These are phyloP conservation scores for Solenodon paradoxus DNA, from an alignment of 2,113 vertebrate species.

Conservation along the genomic window DNA sequence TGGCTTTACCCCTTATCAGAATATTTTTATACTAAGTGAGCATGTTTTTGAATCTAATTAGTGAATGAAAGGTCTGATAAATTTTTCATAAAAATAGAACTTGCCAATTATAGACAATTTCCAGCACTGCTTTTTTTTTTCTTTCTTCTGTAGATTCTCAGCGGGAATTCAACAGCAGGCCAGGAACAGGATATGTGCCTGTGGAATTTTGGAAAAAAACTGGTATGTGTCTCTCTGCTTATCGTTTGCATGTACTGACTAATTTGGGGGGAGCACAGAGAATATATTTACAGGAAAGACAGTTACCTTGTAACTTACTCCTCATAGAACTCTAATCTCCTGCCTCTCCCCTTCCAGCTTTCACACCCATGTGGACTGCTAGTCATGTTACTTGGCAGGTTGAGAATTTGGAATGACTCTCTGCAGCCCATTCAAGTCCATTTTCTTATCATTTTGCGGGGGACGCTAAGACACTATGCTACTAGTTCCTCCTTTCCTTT, in stretches of 20 bases:
- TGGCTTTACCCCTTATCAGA: background rate
- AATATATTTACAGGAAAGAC: background rate
- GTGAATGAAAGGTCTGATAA: background rate
- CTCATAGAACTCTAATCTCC: background rate
- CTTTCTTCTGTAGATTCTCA: conserved; percentile 87
- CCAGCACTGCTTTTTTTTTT: conserved; percentile 46
- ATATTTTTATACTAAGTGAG: conserved; percentile 9
- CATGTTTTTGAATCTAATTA: background rate
- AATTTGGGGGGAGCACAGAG: background rate
- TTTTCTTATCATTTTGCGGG: background rate
- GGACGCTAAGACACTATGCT: background rate
- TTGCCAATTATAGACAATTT: background rate
- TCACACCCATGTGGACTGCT: background rate
- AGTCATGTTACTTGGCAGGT: background rate
- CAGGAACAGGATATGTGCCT: conserved; percentile 93
- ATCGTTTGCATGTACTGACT: background rate
- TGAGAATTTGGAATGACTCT: conserved; percentile 2
- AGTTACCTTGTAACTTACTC: background rate
- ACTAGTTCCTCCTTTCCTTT: background rate
- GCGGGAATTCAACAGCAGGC: conserved; percentile 90
- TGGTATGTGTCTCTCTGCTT: conserved; percentile 83
- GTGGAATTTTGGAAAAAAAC: conserved; percentile 99
- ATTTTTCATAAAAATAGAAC: conserved; percentile 25
- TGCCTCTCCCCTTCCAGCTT: background rate
- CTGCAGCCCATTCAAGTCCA: background rate